phyloP scores from a whole-genome alignment of 2,888 invertebrate genomes.

The Dasysyrphus albostriatus region DNA sequence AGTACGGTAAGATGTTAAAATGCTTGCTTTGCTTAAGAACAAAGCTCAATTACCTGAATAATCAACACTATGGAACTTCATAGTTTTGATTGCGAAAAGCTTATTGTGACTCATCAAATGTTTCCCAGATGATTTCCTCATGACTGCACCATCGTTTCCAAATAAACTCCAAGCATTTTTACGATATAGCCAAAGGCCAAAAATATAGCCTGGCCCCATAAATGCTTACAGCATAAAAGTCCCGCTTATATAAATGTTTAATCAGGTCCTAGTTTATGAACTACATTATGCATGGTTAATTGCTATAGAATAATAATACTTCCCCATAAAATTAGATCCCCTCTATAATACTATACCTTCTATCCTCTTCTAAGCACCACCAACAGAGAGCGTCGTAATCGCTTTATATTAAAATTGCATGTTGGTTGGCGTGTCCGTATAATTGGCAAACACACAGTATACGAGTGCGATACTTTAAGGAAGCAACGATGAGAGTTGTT shows the following conservation, averaged over 20 bases:
- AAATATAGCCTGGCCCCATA: neutral
- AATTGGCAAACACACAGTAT: constrained; percentile 58
- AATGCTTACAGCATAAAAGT: neutral
- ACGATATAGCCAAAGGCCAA: neutral
- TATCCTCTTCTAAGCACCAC: constrained; percentile 21
- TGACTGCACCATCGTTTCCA: neutral
- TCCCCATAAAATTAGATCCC: constrained; percentile 1
- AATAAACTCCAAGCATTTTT: neutral
- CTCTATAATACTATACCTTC: neutral
- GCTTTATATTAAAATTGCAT: constrained; percentile 58
- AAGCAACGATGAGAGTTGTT: constrained; percentile 42
- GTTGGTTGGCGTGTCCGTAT: constrained; percentile 58
- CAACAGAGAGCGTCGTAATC: constrained; percentile 39
- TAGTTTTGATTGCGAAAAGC: no score
- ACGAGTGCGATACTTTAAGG: constrained; percentile 61
- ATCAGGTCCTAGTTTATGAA: constrained; percentile 40
- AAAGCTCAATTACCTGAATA: no score
- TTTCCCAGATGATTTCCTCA: neutral
- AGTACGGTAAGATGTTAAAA: no score
- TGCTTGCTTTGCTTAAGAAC: no score
- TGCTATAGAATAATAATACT: constrained; percentile 48
- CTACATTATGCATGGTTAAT: constrained; percentile 59
- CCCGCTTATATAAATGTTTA: neutral
- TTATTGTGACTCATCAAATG: no score
- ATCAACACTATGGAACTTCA: no score